These are phyloP conservation scores for Xylota segnis DNA, from an alignment of 2,888 invertebrate genomes.

Conservation along the genomic window DNA sequence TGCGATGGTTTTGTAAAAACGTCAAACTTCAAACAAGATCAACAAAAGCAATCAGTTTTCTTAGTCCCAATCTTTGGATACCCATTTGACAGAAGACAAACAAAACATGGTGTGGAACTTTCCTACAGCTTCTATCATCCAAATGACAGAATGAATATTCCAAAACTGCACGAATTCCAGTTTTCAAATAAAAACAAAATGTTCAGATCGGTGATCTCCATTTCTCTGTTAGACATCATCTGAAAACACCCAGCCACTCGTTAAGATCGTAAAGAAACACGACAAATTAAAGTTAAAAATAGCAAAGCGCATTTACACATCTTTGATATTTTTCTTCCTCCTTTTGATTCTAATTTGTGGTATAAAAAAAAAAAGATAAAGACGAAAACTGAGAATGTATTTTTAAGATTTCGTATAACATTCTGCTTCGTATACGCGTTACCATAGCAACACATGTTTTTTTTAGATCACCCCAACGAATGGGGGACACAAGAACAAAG, in stretches of 20 bases:
- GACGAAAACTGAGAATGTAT: slow-evolving; percentile 45
- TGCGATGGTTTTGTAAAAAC: too few relatives aligned
- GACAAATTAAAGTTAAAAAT: slow-evolving; percentile 68
- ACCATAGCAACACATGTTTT: slow-evolving; percentile 57
- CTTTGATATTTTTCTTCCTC: slow-evolving; percentile 41
- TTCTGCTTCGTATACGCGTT: slow-evolving; percentile 45
- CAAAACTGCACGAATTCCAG: slow-evolving; percentile 4
- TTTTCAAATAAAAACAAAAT: slow-evolving; percentile 25
- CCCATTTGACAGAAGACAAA: too few relatives aligned
- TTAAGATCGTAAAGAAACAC: slow-evolving; percentile 35
- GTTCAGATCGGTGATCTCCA: neutral
- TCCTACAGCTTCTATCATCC: too few relatives aligned
- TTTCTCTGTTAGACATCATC: slow-evolving; percentile 9
- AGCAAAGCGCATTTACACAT: slow-evolving; percentile 70
- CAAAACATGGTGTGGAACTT: too few relatives aligned
- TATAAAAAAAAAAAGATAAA: slow-evolving; percentile 46
- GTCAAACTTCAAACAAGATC: too few relatives aligned
- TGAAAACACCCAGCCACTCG: slow-evolving; percentile 27
- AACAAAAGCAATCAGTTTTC: too few relatives aligned
- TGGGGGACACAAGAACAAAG: slow-evolving; percentile 1
- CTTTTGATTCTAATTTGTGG: slow-evolving; percentile 40
- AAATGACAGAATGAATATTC: too few relatives aligned
- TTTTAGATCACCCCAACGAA: slow-evolving; percentile 22
- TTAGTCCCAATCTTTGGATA: too few relatives aligned
- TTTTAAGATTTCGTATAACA: slow-evolving; percentile 58